A percentile compares a stretch with the other conserved stretches of the same genome.
These are phyloP conservation scores for Drosophila falleni DNA, from an alignment of 2,888 invertebrate species.

Conservation along the genomic window DNA sequence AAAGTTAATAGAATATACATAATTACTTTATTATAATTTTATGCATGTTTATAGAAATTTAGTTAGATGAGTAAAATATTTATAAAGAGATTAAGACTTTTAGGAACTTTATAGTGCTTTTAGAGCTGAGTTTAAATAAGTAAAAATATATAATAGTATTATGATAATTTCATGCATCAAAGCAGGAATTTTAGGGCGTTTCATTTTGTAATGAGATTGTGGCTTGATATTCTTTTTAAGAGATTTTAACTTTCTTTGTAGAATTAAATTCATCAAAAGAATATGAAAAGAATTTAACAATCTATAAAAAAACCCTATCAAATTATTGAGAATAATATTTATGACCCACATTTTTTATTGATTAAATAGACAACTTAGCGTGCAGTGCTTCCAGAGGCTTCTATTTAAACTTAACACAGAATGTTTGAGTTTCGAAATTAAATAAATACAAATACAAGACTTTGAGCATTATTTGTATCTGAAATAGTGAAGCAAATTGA, in stretches of 20 bases:
- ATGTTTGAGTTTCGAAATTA: not conserved
- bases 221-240: too few relatives aligned
- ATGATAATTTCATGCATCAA: not conserved
- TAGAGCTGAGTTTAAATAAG: not conserved
- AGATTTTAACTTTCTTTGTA: too few relatives aligned
- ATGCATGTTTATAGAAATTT: not conserved
- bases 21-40: not conserved
- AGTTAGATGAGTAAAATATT: too few relatives aligned
- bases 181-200: not conserved
- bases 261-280: too few relatives aligned
- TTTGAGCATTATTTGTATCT: not conserved
- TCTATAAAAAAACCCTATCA: not conserved
- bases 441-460: not conserved
- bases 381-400: not conserved
- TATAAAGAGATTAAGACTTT: too few relatives aligned
- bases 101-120: too few relatives aligned
- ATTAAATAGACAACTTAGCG: not conserved
- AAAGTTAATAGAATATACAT: not conserved
- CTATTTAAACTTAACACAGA: not conserved
- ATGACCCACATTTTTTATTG: constrained; percentile 2
- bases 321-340: not conserved
- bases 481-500: not conserved
- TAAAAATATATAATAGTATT: not conserved
- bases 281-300: too few relatives aligned
- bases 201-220: too few relatives aligned